Base-by-base conservation (phyloP, 2,888 invertebrate species). In the Drosophila anceps region DNA sequence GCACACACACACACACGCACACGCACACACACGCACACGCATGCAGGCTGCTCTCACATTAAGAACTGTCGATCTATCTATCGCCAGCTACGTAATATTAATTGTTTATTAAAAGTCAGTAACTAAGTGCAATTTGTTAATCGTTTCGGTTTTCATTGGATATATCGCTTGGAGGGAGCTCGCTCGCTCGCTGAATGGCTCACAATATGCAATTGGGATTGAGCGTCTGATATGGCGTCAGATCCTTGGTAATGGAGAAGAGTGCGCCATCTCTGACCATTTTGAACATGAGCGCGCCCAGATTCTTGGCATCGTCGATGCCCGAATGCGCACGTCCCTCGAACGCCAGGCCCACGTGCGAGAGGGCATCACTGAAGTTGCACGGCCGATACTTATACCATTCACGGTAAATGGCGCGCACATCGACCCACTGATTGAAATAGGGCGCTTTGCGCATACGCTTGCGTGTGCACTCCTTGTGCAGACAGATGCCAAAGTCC, bases 251-350 rank as follows among this genome's bases (percentile, higher is more conserved):
- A 57, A 94, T 93, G 68, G 91, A 91, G 78, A 95, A 90, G 24
- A 93, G 82, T 73, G 94, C 94, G 20, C 95, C 95, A 91, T 95
- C 95, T 60, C 91, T 81, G 33, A 94, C 93, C 94, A 95, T 94
- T 91, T 94, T 94, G 83, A 93, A 93, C 37, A 94, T 94, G 62
- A 95, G 91, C 48, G 91, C 92, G 13, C 95, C 95, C 53, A 95
- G 94, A 90, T 95, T 95, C 77, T 94, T 93, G 15, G 95, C 94
- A 92, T 95, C 95, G 91, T 94, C 93, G 39, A 95, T 92, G 41
- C 95, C 95, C 53, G 94, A 95, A 85, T 95, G 95, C 75, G 94
- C 93, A 55, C 94, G 93, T 8, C 95, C 95, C 81, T 94, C 94
- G 91, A 95, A 95, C 15, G 91, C 79, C 51, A 95, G 90, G 0